phyloP scores from a whole-genome alignment of 1,140 invertebrate genomes.

The Wiebesia pumilae region DNA sequence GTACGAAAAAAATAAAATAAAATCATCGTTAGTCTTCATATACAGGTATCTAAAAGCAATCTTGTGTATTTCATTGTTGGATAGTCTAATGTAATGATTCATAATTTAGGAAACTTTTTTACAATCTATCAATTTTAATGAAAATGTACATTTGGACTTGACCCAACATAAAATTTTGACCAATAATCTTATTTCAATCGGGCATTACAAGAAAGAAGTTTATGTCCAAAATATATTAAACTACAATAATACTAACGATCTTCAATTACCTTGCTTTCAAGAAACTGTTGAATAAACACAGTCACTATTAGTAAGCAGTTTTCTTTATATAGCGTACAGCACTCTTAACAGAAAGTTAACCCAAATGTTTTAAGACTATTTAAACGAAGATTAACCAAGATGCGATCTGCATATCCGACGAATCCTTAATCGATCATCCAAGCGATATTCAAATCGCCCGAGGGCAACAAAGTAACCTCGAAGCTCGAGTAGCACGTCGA shows the following conservation, averaged over 20 bases:
- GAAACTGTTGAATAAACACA: neutral
- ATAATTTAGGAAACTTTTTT: neutral
- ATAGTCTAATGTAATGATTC: neutral
- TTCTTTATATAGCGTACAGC: neutral
- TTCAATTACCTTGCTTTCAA: neutral
- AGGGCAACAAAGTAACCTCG: neutral
- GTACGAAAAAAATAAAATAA: no score
- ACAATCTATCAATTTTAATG: neutral
- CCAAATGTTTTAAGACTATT: neutral
- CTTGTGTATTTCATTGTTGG: neutral
- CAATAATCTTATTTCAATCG: neutral
- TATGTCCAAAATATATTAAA: neutral
- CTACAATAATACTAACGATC: neutral
- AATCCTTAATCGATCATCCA: neutral
- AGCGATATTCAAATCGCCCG: neutral
- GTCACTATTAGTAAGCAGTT: neutral
- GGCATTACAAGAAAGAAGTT: neutral
- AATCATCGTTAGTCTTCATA: no score
- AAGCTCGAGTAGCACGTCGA: neutral
- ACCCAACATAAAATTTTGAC: neutral
- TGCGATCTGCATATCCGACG: neutral
- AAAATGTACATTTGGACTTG: neutral
- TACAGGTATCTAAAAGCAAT: no score
- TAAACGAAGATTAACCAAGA: neutral
- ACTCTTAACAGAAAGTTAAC: neutral